Conservation (phyloP, 2,113 vertebrate species). For the Ia io region DNA sequence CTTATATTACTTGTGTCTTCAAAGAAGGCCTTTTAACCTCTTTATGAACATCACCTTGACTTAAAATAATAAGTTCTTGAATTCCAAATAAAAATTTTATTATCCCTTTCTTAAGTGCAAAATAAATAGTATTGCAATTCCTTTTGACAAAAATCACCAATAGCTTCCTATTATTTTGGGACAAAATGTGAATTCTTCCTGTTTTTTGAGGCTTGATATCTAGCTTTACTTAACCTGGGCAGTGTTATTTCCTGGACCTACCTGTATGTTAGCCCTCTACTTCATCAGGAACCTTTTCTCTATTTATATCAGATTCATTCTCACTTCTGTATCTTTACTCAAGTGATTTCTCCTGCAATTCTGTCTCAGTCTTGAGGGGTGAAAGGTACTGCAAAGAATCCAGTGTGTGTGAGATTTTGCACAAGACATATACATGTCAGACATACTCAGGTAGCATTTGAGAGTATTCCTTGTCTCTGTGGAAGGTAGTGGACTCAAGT, state of each 20-base stretch:
- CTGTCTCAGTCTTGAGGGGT: neutral
- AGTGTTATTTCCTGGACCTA: neutral
- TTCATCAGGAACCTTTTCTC: neutral
- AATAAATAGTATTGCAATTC: neutral
- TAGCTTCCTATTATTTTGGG: neutral
- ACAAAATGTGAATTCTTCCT: neutral
- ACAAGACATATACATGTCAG: neutral
- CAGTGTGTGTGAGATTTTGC: neutral
- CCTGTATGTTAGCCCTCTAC: neutral
- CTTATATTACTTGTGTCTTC: neutral
- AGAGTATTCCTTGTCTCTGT: neutral
- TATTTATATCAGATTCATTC: neutral
- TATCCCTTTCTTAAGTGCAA: neutral
- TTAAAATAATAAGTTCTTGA: neutral
- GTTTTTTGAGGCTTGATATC: neutral
- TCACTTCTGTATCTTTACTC: neutral
- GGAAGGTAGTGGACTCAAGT: neutral
- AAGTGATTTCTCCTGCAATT: neutral
- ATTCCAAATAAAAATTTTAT: neutral
- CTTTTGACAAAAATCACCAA: neutral
- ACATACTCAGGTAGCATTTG: neutral
- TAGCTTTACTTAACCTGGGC: neutral
- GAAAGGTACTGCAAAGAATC: neutral
- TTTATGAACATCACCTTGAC: neutral
- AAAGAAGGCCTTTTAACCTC: neutral